Evolutionary conservation across 2,888 invertebrate species (phyloP).

Genomic region (Pandemis heparana): DNA sequence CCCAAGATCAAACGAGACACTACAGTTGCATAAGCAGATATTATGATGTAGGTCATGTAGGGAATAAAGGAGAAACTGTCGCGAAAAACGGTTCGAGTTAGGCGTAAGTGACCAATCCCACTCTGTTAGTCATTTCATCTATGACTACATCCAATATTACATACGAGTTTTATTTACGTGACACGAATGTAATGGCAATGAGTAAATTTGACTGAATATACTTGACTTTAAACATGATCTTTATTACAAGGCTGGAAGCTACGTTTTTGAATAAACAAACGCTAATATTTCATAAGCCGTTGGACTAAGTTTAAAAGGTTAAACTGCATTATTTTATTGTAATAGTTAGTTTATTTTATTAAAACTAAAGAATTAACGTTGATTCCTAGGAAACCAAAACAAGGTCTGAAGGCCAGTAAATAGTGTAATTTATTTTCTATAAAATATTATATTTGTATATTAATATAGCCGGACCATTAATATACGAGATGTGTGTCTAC

Average conservation of each 20-base stretch:
- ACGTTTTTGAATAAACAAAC: neutral
- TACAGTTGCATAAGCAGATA: too few species aligned
- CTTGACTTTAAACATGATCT: neutral
- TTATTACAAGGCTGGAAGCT: neutral
- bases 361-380: neutral
- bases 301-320: neutral
- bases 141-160: neutral
- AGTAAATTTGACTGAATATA: neutral
- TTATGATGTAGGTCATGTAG: too few species aligned
- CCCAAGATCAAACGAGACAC: too few species aligned
- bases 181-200: neutral
- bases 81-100: too few species aligned
- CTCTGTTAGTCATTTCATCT: too few species aligned
- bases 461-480: neutral
- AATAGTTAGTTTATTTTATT: neutral
- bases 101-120: too few species aligned
- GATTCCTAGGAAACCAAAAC: slow-evolving; percentile 30
- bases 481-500: too few species aligned
- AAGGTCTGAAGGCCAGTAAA: slow-evolving; percentile 16
- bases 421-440: slow-evolving; percentile 17
- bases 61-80: too few species aligned
- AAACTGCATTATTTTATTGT: slow-evolving; percentile 18
- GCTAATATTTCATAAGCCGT: neutral
- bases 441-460: slow-evolving; percentile 28
- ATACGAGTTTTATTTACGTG: neutral